phyloP scores from a whole-genome alignment of 2,888 invertebrate genomes.

The Phaedon cochleariae region DNA sequence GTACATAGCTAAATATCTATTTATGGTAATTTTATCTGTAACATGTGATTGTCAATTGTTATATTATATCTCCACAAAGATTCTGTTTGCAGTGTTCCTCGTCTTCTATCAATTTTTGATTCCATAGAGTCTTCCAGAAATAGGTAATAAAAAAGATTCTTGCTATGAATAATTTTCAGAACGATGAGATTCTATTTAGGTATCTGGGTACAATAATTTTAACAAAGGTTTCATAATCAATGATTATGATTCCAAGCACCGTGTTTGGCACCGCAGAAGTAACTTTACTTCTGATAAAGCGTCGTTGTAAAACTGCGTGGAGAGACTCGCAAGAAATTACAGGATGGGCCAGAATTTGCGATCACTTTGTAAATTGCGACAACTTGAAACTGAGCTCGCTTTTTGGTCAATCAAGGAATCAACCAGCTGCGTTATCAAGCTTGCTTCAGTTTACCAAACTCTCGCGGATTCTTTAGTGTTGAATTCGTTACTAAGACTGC shows the following conservation, averaged over 20 bases:
- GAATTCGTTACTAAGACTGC: conserved; percentile 22
- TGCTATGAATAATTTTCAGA: no score
- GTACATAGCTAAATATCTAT: no score
- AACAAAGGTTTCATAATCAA: conserved; percentile 47
- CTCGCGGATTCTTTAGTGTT: conserved; percentile 26
- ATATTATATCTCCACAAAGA: not conserved
- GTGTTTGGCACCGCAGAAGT: no score
- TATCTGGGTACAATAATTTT: conserved; percentile 55
- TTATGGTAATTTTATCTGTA: not conserved
- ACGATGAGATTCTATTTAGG: no score
- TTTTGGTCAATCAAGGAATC: conserved; percentile 57
- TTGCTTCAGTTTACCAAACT: conserved; percentile 62
- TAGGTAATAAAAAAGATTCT: no score
- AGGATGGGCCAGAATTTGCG: conserved; percentile 49
- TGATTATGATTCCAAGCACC: conserved; percentile 43
- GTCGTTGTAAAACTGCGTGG: conserved; percentile 39
- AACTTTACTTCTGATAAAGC: conserved; percentile 42
- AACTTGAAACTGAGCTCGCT: conserved; percentile 51
- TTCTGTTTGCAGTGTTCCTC: not conserved
- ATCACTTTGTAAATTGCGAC: conserved; percentile 52
- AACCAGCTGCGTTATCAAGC: conserved; percentile 39
- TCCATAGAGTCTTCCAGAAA: no score
- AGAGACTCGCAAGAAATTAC: conserved; percentile 42
- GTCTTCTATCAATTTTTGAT: not conserved
- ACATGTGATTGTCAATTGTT: not conserved